phyloP scores from a whole-genome alignment of 1,140 invertebrate species.

The Trinorchestia longiramus region DNA sequence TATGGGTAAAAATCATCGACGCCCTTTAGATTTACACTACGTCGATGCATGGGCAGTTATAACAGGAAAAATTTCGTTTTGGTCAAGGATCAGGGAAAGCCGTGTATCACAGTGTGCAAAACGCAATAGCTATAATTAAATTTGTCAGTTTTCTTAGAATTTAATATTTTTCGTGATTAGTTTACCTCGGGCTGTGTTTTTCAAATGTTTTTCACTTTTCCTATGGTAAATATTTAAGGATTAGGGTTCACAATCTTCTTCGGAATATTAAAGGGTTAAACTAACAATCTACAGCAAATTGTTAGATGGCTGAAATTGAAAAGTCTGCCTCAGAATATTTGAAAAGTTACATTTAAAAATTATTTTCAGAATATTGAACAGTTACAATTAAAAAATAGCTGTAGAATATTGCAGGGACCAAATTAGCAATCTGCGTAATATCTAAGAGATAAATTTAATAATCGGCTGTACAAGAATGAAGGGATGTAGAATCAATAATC shows the following conservation, averaged over 20 bases:
- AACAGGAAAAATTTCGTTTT: not conserved
- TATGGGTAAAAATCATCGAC: not conserved
- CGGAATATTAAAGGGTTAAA: not conserved
- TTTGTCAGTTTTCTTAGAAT: not conserved
- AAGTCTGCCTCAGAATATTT: not conserved
- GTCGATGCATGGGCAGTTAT: not conserved
- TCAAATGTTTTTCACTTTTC: too few species aligned
- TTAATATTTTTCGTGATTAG: not conserved
- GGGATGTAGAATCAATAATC: too few species aligned
- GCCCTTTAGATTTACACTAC: too few species aligned
- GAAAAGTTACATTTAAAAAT: not conserved
- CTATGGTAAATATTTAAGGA: too few species aligned
- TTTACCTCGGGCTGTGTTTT: too few species aligned
- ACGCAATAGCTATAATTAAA: not conserved
- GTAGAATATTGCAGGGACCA: not conserved
- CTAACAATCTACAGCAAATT: not conserved
- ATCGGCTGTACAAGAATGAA: too few species aligned
- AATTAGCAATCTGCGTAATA: too few species aligned
- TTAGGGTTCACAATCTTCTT: not conserved
- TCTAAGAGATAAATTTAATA: too few species aligned
- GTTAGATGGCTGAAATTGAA: not conserved
- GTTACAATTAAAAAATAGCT: not conserved
- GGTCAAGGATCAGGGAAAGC: not conserved
- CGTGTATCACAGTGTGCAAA: not conserved
- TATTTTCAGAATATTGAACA: not conserved